These are phyloP conservation scores for Nycteola revayana DNA, from an alignment of 2,888 invertebrate genomes.

Conservation along the genomic window DNA sequence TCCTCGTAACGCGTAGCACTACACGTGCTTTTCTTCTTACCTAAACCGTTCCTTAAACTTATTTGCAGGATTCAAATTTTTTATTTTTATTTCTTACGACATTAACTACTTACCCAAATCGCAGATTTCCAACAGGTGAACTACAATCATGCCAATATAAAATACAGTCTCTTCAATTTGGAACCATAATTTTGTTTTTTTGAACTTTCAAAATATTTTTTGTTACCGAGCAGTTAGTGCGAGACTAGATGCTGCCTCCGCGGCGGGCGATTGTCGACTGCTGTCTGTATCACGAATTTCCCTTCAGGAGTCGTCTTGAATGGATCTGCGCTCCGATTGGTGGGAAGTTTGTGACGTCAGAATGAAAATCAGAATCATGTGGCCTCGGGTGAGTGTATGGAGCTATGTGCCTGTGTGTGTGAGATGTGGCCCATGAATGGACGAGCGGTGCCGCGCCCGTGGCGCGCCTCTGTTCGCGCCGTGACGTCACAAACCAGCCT, in stretches of 20 bases:
- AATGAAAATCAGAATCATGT: constrained; percentile 84
- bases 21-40: constrained; percentile 60
- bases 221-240: constrained; percentile 2
- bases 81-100: too few relatives aligned
- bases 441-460: constrained; percentile 64
- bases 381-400: constrained; percentile 40
- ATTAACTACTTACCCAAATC: constrained; percentile 27
- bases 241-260: constrained; percentile 40
- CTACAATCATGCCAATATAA: constrained; percentile 21
- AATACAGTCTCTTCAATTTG: too few relatives aligned
- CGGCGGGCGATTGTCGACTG: constrained; percentile 71
- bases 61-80: too few relatives aligned
- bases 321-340: constrained; percentile 85
- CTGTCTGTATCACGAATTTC: constrained; percentile 75
- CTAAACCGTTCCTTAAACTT: too few relatives aligned
- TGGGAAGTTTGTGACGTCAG: constrained; percentile 85
- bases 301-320: constrained; percentile 85
- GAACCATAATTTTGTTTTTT: constrained; percentile 1
- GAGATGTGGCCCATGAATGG: constrained; percentile 62
- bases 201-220: constrained; percentile 19
- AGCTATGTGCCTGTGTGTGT: constrained; percentile 48
- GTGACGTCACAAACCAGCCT: constrained; percentile 68
- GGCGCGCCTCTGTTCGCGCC: constrained; percentile 53
- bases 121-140: constrained; percentile 7
- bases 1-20: constrained; percentile 56